These are phyloP conservation scores for Caenorhabditis macrosperma DNA, from an alignment of 2,888 invertebrate genomes.

Conservation along the genomic window DNA sequence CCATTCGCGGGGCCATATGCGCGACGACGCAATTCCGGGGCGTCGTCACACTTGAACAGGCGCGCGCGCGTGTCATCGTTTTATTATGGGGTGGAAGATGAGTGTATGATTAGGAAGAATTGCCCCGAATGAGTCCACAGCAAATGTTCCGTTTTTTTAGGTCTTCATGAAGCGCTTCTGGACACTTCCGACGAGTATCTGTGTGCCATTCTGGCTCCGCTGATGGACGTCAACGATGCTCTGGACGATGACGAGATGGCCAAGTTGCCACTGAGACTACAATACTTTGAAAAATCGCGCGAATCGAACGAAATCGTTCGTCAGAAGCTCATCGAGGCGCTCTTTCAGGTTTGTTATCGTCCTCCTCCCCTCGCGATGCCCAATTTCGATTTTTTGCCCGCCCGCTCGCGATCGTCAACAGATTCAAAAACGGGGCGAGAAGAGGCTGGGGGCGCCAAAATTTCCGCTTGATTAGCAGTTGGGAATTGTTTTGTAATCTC, in stretches of 20 bases:
- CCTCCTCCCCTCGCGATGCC: not conserved
- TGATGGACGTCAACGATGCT: conserved; percentile 70
- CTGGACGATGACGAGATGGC: conserved; percentile 71
- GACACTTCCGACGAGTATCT: conserved; percentile 71
- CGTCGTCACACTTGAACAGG: conserved; percentile 35
- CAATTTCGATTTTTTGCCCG: no score
- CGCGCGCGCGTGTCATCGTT: conserved; percentile 2
- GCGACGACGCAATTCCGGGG: conserved; percentile 25
- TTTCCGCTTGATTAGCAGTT: conserved; percentile 46
- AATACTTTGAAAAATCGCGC: conserved; percentile 72
- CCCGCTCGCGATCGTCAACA: not conserved
- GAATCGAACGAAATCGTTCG: conserved; percentile 62
- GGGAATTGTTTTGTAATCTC: conserved; percentile 48
- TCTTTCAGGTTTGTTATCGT: conserved; percentile 70
- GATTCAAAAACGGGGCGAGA: conserved; percentile 1
- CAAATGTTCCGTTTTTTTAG: conserved; percentile 38
- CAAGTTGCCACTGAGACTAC: conserved; percentile 72
- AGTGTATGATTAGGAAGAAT: not conserved
- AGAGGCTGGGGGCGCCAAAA: conserved; percentile 8
- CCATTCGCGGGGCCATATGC: conserved; percentile 29
- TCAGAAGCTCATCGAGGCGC: conserved; percentile 70
- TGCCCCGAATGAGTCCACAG: not conserved
- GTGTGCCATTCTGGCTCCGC: conserved; percentile 67
- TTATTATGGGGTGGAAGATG: conserved; percentile 11
- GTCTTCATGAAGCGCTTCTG: conserved; percentile 68